Evolutionary conservation across 2,797 vertebrate species (phyloP), one percentile per base, ranked within the genome.

Genomic region (Karalla daura): DNA sequence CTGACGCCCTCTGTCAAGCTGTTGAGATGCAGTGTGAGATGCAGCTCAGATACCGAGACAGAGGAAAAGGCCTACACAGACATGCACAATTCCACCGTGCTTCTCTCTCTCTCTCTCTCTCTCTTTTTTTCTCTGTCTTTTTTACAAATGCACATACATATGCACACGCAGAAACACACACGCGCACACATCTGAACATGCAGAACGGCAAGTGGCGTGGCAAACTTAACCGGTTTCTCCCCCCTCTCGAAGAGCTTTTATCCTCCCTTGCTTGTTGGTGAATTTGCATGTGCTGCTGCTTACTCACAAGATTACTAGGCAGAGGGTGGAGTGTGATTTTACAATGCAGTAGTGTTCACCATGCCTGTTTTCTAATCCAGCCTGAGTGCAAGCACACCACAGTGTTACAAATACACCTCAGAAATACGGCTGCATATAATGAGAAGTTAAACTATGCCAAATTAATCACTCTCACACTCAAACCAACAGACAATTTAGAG

Each of bases 1-100:
- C 78, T 55, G 73, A 75, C 56, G 60, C 79, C 81, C 83, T 83
- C 85, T 89, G 88, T 89, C 89, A 89, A 79, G 78, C 64, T 85
- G 83, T 86, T 88, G 74, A 81, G 74, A 83, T 79, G 81, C 75
- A 84, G 75, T 54, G 69, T 72, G 70, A 85, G 83, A 85, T 83
- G 74, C 73, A 53, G 75, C 73, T 82, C 74, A 71, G 62, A 72
- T 63, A 64, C 50, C 50, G 62, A 80, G 78, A 81, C 62, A 59
- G 43, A 80, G 49, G 28, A 58, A 67, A n/a, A n/a, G n/a, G n/a
- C n/a, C n/a, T 66, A 78, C 77, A 76, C 64, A 62, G 41, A 51
- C 55, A 50, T 75, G 76, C 78, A 77, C 69, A 82, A 65, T 78
- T 66, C 76, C 51, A 51, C 28, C 15, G 47, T 15, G 13, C 14